A percentile compares a stretch with the other conserved stretches of the same genome.
phyloP scores from a whole-genome alignment of 2,888 invertebrate genomes.

The Tenthredo mesomela region DNA sequence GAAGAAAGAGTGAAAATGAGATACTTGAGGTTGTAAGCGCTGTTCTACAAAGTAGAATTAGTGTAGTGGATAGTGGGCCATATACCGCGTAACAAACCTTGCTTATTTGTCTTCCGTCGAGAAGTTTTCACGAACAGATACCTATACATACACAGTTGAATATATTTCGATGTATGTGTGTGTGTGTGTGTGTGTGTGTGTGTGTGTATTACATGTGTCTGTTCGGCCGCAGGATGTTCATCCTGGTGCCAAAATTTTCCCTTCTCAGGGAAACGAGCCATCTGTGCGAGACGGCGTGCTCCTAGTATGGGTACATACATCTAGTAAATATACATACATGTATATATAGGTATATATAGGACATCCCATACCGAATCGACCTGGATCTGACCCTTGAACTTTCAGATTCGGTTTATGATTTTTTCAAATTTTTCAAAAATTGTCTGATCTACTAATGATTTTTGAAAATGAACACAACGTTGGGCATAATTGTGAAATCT shows the following conservation, averaged over 20 bases:
- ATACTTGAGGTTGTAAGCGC: background rate
- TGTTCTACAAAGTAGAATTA: slow-evolving; percentile 16
- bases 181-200: too few relatives aligned
- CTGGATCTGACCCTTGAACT: too few relatives aligned
- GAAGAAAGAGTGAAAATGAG: background rate
- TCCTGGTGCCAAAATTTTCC: slow-evolving; percentile 33
- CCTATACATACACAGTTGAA: background rate
- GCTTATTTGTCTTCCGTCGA: slow-evolving; percentile 26
- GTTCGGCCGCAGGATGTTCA: slow-evolving; percentile 7
- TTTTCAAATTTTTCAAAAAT: too few relatives aligned
- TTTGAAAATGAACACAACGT: too few relatives aligned
- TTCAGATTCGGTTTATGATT: too few relatives aligned
- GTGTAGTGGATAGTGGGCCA: background rate
- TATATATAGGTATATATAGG: background rate
- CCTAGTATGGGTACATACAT: background rate
- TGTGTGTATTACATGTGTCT: too few relatives aligned
- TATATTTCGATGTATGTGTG: background rate
- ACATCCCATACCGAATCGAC: too few relatives aligned
- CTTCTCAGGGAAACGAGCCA: slow-evolving; percentile 32
- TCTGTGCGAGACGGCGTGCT: slow-evolving; percentile 19
- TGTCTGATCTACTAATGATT: too few relatives aligned
- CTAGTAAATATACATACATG: background rate
- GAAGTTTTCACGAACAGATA: slow-evolving; percentile 15
- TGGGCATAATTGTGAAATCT: too few relatives aligned
- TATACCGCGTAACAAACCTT: slow-evolving; percentile 12